Evolutionary conservation across 2,888 invertebrate species (phyloP).

Genomic region (Phlogophora meticulosa): DNA sequence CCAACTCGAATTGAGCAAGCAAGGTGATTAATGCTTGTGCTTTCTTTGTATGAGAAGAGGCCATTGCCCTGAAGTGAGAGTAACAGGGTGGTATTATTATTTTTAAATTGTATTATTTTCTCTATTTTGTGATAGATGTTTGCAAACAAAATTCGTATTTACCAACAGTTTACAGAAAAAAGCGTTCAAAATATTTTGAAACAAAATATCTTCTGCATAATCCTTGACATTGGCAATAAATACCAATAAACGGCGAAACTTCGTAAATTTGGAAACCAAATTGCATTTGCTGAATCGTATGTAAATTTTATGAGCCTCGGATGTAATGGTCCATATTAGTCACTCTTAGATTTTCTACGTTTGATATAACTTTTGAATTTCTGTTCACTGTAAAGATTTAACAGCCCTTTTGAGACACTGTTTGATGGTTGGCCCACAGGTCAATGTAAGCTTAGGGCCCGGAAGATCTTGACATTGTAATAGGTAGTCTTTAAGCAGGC

Average conservation of each 20-base stretch:
- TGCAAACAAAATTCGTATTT: neutral
- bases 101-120: no score
- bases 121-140: neutral
- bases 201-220: neutral
- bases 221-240: conserved; percentile 34
- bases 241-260: conserved; percentile 41
- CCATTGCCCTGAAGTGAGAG: no score
- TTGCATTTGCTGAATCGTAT: conserved; percentile 34
- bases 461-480: no score
- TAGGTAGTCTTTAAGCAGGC: no score
- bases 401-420: neutral
- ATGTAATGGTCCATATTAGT: conserved; percentile 23
- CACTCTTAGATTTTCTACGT: conserved; percentile 12
- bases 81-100: no score
- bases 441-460: no score
- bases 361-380: neutral
- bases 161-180: neutral
- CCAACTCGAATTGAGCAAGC: no score
- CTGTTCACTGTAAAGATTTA: neutral
- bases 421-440: neutral
- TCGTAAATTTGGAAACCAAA: conserved; percentile 24
- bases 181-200: neutral
- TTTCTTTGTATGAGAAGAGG: no score
- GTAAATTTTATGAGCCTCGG: conserved; percentile 35
- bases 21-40: no score